Evolutionary conservation across 92 coral and sea anemone species (phyloP).

Genomic region (Zoanthus solanderi): DNA sequence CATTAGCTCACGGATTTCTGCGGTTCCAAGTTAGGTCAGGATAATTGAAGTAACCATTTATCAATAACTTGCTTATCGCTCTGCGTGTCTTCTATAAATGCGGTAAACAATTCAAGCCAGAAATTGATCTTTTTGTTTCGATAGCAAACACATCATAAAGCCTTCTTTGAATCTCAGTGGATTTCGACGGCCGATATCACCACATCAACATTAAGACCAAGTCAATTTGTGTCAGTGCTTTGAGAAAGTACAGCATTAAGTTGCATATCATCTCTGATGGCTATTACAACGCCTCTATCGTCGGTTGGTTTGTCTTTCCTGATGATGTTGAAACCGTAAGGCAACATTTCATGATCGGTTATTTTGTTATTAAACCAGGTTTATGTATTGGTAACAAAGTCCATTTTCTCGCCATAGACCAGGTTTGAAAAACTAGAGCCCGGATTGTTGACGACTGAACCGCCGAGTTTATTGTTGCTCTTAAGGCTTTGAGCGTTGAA

Average conservation of each 20-base stretch:
- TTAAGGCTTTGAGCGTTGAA: slow-evolving; percentile 52
- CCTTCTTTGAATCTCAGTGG: slow-evolving; percentile 36
- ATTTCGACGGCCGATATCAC: slow-evolving; percentile 39
- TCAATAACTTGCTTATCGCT: slow-evolving; percentile 32
- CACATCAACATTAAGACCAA: not conserved
- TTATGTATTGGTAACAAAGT: slow-evolving; percentile 23
- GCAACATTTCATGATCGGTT: slow-evolving; percentile 36
- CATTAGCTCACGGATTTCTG: no score
- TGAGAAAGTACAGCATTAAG: slow-evolving; percentile 8
- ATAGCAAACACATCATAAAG: slow-evolving; percentile 39
- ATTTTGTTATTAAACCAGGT: not conserved
- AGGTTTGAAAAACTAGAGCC: slow-evolving; percentile 31
- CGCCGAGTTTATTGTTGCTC: slow-evolving; percentile 39
- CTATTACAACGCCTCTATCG: slow-evolving; percentile 34
- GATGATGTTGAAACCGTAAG: slow-evolving; percentile 26
- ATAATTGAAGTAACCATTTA: slow-evolving; percentile 53
- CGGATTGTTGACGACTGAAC: slow-evolving; percentile 26
- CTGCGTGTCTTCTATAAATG: slow-evolving; percentile 40
- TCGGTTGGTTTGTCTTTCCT: slow-evolving; percentile 19
- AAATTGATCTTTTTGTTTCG: slow-evolving; percentile 39
- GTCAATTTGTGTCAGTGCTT: slow-evolving; percentile 18
- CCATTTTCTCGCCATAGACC: slow-evolving; percentile 37
- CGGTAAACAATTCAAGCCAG: slow-evolving; percentile 40
- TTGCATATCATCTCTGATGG: slow-evolving; percentile 18
- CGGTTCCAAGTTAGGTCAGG: not conserved